Evolutionary conservation across 2,888 invertebrate species (phyloP).

Genomic region (Ennomos erosarius): DNA sequence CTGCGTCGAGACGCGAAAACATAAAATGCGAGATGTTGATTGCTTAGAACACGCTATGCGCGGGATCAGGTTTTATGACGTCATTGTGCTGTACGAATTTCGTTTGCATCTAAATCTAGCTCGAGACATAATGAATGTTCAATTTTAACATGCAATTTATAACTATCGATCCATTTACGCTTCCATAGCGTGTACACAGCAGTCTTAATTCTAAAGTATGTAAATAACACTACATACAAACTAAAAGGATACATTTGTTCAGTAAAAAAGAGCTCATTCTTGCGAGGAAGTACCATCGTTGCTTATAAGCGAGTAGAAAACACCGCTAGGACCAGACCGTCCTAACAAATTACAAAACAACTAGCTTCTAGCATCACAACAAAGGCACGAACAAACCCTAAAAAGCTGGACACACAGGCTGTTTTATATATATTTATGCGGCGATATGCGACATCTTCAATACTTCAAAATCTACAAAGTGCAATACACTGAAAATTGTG

Average conservation of each 20-base stretch:
- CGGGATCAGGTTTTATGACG: conserved; percentile 1
- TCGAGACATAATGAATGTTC: too few relatives aligned
- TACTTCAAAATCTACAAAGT: neutral
- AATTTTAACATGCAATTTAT: too few relatives aligned
- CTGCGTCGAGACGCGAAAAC: conserved; percentile 39
- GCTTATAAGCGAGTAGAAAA: conserved; percentile 45
- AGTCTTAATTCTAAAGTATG: conserved; percentile 31
- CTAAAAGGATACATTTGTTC: conserved; percentile 54
- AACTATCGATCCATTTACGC: too few relatives aligned
- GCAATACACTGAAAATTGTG: conserved; percentile 10
- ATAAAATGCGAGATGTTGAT: conserved; percentile 19
- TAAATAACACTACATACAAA: conserved; percentile 56
- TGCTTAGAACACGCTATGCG: conserved; percentile 14
- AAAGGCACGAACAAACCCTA: conserved; percentile 43
- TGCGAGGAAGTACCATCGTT: conserved; percentile 64
- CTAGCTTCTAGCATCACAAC: conserved; percentile 44
- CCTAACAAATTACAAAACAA: conserved; percentile 47
- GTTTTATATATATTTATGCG: conserved; percentile 13
- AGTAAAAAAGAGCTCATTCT: conserved; percentile 65
- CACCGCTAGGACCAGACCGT: conserved; percentile 45
- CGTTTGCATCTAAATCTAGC: too few relatives aligned
- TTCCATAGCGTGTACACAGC: conserved; percentile 8
- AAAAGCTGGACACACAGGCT: conserved; percentile 37
- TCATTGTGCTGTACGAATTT: neutral
- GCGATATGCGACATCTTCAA: conserved; percentile 3